These are phyloP conservation scores for Lucilia cuprina DNA, from an alignment of 1,140 invertebrate genomes.

Conservation along the genomic window DNA sequence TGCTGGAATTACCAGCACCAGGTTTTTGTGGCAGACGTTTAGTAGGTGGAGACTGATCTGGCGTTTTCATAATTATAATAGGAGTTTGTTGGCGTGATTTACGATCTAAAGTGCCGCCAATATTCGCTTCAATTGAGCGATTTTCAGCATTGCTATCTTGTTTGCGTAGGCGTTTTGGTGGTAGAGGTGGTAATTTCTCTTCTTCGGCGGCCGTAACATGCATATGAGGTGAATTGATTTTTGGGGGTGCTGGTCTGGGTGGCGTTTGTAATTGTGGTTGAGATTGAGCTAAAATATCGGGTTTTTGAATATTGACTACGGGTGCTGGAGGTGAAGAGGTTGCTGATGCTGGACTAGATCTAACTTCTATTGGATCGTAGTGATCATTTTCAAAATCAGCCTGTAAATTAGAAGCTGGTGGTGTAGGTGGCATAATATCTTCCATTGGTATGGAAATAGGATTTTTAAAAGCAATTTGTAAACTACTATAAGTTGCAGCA, in stretches of 20 bases:
- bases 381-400: conserved; percentile 47
- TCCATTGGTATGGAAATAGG: conserved; percentile 70
- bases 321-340: conserved; percentile 16
- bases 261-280: conserved; percentile 54
- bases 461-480: conserved; percentile 87
- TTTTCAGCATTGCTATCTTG: conserved; percentile 57
- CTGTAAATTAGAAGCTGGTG: conserved; percentile 52
- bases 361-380: conserved; percentile 56
- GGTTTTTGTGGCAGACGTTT: conserved; percentile 62
- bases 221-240: conserved; percentile 40
- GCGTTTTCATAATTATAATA: conserved; percentile 50
- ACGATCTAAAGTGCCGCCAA: conserved; percentile 39
- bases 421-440: conserved; percentile 57
- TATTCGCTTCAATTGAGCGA: conserved; percentile 53
- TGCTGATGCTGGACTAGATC: conserved; percentile 52
- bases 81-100: conserved; percentile 54
- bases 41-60: conserved; percentile 55
- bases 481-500: conserved; percentile 79
- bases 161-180: conserved; percentile 79
- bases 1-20: conserved; percentile 57
- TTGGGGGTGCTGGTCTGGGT: conserved; percentile 35
- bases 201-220: conserved; percentile 60
- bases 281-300: conserved; percentile 37
- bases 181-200: conserved; percentile 75
- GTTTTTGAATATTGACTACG: too few relatives aligned